Conservation (phyloP, 2,113 vertebrate genomes). For the Eublepharis macularius region DNA sequence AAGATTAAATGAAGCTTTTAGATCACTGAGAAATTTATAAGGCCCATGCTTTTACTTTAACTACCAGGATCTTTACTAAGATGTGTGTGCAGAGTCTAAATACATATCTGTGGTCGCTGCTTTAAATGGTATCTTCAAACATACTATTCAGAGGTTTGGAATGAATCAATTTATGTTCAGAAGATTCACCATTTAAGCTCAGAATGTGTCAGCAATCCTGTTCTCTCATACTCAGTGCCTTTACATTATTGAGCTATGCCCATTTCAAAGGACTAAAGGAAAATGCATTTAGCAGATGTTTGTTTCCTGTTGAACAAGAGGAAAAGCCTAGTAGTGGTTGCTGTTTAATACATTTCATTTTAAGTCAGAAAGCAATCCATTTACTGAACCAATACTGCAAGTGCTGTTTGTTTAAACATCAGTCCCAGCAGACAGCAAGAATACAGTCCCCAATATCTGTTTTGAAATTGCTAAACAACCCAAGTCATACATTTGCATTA, state of each 20-base stretch:
- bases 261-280: slow-evolving; percentile 15
- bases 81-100: not conserved
- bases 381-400: slow-evolving; percentile 1
- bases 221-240: not conserved
- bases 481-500: not conserved
- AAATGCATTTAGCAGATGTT: slow-evolving; percentile 1
- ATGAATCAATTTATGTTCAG: not conserved
- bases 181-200: not conserved
- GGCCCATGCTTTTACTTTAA: not conserved
- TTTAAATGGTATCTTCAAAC: not conserved
- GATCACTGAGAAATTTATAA: not conserved
- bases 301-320: not conserved
- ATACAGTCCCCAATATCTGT: not conserved
- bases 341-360: slow-evolving; percentile 25
- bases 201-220: not conserved
- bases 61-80: not conserved
- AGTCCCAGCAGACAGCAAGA: slow-evolving; percentile 25
- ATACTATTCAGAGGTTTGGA: not conserved
- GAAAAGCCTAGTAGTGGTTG: not conserved
- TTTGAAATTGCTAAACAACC: slow-evolving; percentile 9
- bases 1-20: not conserved
- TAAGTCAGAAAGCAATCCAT: not conserved
- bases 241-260: slow-evolving; percentile 13
- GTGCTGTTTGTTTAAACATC: not conserved
- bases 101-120: not conserved